Evolutionary conservation across 1,140 invertebrate species (phyloP).

Genomic region (Magallana ariakensis): DNA sequence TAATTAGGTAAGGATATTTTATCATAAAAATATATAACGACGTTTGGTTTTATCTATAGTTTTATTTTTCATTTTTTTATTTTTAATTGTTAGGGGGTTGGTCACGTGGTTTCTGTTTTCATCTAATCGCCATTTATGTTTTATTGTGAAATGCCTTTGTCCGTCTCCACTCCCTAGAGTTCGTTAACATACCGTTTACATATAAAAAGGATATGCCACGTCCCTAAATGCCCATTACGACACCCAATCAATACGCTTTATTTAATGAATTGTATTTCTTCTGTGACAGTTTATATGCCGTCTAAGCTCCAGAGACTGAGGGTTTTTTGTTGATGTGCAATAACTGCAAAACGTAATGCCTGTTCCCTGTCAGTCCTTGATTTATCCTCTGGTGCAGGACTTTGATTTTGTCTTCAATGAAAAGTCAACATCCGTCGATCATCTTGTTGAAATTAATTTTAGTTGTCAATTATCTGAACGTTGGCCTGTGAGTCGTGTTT

Average conservation of each 20-base stretch:
- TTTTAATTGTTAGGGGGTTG: too few species aligned
- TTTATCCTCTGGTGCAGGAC: neutral
- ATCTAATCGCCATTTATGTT: too few species aligned
- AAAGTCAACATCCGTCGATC: neutral
- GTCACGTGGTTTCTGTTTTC: too few species aligned
- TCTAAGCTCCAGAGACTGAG: neutral
- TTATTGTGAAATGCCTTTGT: neutral
- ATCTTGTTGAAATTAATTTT: too few species aligned
- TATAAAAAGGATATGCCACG: neutral
- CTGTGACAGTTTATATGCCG: neutral
- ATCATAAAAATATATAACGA: too few species aligned
- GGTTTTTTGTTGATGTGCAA: neutral
- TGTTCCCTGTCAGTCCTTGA: neutral
- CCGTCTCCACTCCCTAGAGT: neutral
- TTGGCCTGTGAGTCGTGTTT: too few species aligned
- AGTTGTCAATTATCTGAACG: too few species aligned
- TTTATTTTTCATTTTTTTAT: too few species aligned
- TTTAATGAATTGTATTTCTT: conserved; percentile 24
- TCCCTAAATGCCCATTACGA: conserved; percentile 10
- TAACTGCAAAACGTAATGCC: neutral
- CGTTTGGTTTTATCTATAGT: too few species aligned
- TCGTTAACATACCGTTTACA: neutral
- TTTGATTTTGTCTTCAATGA: neutral
- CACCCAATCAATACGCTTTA: neutral
- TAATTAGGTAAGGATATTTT: too few species aligned